Base-by-base conservation (phyloP, 2,113 vertebrate genomes). In the Oryzias curvinotus region DNA sequence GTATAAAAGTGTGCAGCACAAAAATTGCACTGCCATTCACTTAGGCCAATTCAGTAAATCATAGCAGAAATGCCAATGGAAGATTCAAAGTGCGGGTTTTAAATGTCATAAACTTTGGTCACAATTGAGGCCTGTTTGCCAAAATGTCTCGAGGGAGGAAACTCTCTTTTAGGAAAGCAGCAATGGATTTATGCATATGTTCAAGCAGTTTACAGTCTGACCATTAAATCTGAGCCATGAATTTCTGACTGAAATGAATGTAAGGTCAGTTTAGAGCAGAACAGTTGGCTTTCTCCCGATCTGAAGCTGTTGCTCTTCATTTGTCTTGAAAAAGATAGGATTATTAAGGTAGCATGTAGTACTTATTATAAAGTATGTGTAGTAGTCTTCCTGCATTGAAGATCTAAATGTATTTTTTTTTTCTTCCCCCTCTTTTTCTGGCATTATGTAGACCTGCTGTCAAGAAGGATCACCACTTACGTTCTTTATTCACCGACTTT, bases 201-300 rank as follows among this genome's bases (percentile, higher is more conserved):
- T 85, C 62, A 75, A 84, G 74, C 83, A 76, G 86, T 89, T 87
- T 88, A 88, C 89, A 87, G 78, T 87, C 82, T 84, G 82, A 89
- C 81, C 83, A 85, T 88, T 76, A 86, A 89, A 88, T 87, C 87
- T 90, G 89, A 90, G 89, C 89, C 87, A 89, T 89, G 87, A 86
- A 77, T 82, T 78, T 77, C 82, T 88, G 81, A 90, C 85, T 89
- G 84, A 88, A 84, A 80, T 89, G 87, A 89, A 88, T 90, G 87
- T 90, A 81, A 76, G 76, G 85, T 87, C 79, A 73, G 80, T 87
- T 86, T 75, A 73, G 82, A 81, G 81, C 84, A 75, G 73, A 79
- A 74, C 54, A 59, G 67, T 71, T 83, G 52, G 49, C 72, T 81
- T 87, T 85, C 71, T 85, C 79, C 84, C 61, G 65, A 77, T 77